Conservation (phyloP, 2,888 invertebrate species). For the Apotomis betuletana region DNA sequence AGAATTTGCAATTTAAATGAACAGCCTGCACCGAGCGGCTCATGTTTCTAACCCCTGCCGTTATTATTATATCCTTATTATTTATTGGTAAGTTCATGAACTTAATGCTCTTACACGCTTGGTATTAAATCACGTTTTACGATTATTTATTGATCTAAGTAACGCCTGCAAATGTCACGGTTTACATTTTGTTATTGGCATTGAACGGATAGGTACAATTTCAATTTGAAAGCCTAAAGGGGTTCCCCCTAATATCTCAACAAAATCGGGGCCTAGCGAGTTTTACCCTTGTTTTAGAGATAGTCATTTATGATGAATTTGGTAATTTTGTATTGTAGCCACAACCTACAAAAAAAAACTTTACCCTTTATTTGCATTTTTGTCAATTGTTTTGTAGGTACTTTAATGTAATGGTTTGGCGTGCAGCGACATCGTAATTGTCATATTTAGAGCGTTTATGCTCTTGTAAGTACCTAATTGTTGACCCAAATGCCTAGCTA, state of each 20-base stretch:
- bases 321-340: no score
- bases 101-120: conserved; percentile 7
- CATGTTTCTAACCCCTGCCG: conserved; percentile 48
- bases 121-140: conserved; percentile 13
- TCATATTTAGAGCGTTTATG: not conserved
- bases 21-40: conserved; percentile 50
- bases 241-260: no score
- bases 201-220: not conserved
- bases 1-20: conserved; percentile 68
- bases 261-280: no score
- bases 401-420: no score
- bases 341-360: no score
- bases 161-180: not conserved
- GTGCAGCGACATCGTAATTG: not conserved
- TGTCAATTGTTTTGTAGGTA: no score
- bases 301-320: no score
- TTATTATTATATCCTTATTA: conserved; percentile 36
- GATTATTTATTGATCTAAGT: not conserved
- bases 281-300: no score
- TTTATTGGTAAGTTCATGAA: conserved; percentile 27
- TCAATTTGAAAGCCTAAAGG: no score
- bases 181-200: not conserved
- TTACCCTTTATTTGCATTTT: no score
- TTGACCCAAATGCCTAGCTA: not conserved
- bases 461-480: not conserved